Percentiles rank a stretch among this genome's conserved stretches.
These are phyloP conservation scores for Ophion ellenae DNA, from an alignment of 2,888 invertebrate genomes.

Conservation along the genomic window DNA sequence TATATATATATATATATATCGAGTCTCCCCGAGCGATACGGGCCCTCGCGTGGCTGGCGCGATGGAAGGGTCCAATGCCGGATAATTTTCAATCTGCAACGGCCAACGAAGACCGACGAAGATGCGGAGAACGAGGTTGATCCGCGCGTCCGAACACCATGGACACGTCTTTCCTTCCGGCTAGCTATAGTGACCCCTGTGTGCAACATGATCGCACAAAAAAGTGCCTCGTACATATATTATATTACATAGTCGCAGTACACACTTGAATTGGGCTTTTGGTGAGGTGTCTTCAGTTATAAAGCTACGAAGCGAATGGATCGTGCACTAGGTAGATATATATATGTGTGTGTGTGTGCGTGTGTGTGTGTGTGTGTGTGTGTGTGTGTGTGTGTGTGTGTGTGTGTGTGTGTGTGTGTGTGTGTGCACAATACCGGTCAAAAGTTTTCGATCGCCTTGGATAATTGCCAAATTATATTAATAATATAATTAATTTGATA, in stretches of 20 bases:
- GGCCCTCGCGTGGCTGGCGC: constrained; percentile 11
- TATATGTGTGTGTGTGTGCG: not conserved
- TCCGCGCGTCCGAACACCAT: not conserved
- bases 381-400: too few relatives aligned
- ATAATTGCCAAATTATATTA: too few relatives aligned
- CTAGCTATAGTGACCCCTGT: constrained; percentile 74
- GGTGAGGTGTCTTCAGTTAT: too few relatives aligned
- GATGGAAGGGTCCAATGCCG: constrained; percentile 34
- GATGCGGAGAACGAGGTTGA: constrained; percentile 15
- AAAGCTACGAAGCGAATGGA: too few relatives aligned
- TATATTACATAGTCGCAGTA: not conserved
- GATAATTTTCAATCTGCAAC: constrained; percentile 66
- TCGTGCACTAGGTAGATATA: not conserved
- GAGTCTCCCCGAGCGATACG: constrained; percentile 25
- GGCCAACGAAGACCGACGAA: constrained; percentile 5
- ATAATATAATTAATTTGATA: too few relatives aligned
- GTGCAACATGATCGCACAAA: constrained; percentile 40
- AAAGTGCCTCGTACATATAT: constrained; percentile 20
- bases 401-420: too few relatives aligned
- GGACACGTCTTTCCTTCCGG: constrained; percentile 64
- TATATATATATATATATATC: not conserved
- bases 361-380: too few relatives aligned
- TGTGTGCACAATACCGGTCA: too few relatives aligned
- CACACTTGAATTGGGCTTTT: too few relatives aligned
- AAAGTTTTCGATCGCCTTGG: too few relatives aligned